Percentiles rank a stretch among this genome's conserved stretches.
Conservation (phyloP, 2,113 vertebrate genomes). For the Sinocyclocheilus anshuiensis region DNA sequence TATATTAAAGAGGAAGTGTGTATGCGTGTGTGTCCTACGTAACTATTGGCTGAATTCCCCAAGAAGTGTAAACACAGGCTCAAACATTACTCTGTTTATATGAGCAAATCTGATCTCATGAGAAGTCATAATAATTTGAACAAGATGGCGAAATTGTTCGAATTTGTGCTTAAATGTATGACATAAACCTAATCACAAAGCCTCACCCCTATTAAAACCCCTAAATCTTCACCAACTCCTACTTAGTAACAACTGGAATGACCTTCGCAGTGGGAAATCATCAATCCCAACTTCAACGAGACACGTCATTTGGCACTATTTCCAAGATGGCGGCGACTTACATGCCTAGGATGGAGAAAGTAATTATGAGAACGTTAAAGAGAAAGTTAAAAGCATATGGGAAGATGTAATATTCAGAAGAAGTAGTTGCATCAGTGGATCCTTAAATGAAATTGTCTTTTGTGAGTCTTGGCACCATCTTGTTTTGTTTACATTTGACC, state of each 20-base stretch:
- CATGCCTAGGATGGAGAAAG: not conserved
- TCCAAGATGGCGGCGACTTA: not conserved
- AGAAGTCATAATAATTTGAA: no score
- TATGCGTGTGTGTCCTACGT: not conserved
- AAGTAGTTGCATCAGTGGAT: no score
- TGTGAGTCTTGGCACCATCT: not conserved
- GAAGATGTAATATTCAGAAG: no score
- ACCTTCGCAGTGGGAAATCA: not conserved
- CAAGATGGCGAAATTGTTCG: no score
- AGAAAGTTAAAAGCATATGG: no score
- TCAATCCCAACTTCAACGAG: no score
- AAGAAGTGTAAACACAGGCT: not conserved
- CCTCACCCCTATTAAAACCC: no score
- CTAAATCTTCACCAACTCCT: no score
- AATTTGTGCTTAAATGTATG: no score
- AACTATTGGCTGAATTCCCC: not conserved
- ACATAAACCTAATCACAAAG: no score
- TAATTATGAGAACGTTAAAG: not conserved
- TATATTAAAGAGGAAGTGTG: not conserved
- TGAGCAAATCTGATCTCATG: no score
- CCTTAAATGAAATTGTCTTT: no score
- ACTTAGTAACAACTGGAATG: not conserved
- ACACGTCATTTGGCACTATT: not conserved
- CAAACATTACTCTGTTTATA: not conserved
- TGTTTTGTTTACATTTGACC: not conserved